phyloP scores from a whole-genome alignment of 2,888 invertebrate genomes.

The Thymelicus lineola region DNA sequence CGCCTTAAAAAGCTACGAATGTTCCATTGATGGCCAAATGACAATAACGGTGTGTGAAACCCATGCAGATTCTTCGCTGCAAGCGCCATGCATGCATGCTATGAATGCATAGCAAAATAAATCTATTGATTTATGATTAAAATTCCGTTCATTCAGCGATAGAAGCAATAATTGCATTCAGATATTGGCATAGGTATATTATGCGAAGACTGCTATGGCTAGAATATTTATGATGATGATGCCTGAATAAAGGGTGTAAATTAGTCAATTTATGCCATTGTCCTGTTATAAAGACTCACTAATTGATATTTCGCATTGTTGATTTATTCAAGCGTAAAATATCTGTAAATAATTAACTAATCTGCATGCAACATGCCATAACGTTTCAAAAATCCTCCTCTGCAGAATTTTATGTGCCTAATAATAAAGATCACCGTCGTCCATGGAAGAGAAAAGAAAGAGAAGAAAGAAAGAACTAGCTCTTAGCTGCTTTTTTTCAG shows the following conservation, averaged over 20 bases:
- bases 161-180: slow-evolving; percentile 67
- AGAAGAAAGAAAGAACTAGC: no score
- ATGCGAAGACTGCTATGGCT: slow-evolving; percentile 28
- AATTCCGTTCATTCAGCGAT: slow-evolving; percentile 63
- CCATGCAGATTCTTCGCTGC: slow-evolving; percentile 41
- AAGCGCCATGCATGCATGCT: slow-evolving; percentile 47
- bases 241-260: slow-evolving; percentile 8
- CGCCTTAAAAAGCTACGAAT: slow-evolving; percentile 43
- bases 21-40: slow-evolving; percentile 36
- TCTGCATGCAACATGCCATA: no score
- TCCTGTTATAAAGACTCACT: no score
- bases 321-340: no score
- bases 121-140: slow-evolving; percentile 65
- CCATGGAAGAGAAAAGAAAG: no score
- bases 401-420: no score
- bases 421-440: no score
- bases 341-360: no score
- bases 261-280: no score
- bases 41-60: slow-evolving; percentile 38
- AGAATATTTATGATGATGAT: slow-evolving; percentile 25
- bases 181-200: slow-evolving; percentile 42
- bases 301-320: no score
- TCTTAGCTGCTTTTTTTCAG: no score
- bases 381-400: no score
- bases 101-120: slow-evolving; percentile 56